These are phyloP conservation scores for Barypeithes pellucidus DNA, from an alignment of 2,888 invertebrate species.

Conservation along the genomic window DNA sequence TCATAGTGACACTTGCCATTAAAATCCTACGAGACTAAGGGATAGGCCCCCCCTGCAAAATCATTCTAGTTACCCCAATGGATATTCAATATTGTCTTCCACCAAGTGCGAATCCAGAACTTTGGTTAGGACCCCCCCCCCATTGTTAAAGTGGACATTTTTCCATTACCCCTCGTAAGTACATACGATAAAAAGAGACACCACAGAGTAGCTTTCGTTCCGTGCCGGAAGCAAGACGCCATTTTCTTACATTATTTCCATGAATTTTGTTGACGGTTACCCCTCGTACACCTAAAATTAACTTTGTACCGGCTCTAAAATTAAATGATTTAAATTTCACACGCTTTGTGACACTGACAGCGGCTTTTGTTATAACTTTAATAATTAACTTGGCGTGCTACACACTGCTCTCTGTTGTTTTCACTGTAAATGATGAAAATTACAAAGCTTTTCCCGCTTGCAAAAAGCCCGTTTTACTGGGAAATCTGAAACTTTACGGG, in stretches of 20 bases:
- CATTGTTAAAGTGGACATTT: too few relatives aligned
- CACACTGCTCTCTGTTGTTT: constrained; percentile 35
- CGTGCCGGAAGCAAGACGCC: too few relatives aligned
- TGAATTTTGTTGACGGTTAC: background rate
- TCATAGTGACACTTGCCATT: too few relatives aligned
- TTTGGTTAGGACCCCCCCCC: too few relatives aligned
- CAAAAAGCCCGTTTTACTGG: constrained; percentile 21
- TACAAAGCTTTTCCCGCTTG: constrained; percentile 27
- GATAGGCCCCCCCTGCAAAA: too few relatives aligned
- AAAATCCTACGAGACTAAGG: too few relatives aligned
- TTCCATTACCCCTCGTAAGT: too few relatives aligned
- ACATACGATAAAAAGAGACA: too few relatives aligned
- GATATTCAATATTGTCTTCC: too few relatives aligned
- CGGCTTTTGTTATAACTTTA: constrained; percentile 50
- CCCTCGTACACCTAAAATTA: constrained; percentile 6
- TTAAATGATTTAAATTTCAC: constrained; percentile 42
- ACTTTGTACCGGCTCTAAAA: constrained; percentile 44
- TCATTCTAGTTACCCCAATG: too few relatives aligned
- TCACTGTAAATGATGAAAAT: constrained; percentile 16
- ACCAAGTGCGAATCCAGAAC: too few relatives aligned
- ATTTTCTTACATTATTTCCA: background rate
- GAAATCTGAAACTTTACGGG: constrained; percentile 33
- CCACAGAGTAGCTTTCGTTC: too few relatives aligned
- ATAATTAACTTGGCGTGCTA: constrained; percentile 43
- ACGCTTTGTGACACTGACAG: constrained; percentile 44